Evolutionary conservation across 2,888 invertebrate species (phyloP), one percentile per base, ranked within the genome.

Genomic region (Habroteleia sp.): DNA sequence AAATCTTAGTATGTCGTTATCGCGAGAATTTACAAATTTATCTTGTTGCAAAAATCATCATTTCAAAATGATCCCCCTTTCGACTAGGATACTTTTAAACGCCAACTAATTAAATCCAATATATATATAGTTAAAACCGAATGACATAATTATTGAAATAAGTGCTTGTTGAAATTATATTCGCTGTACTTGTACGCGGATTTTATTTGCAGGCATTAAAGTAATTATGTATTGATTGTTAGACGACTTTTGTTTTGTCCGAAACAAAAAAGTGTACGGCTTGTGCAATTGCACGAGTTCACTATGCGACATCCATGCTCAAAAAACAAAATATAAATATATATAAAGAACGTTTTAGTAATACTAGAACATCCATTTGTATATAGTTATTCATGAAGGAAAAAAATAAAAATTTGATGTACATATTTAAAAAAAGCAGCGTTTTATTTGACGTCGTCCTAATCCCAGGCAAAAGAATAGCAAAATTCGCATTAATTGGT

Each of bases 381-480:
- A 88, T 86, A 88, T 81, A 87, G 81, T 80, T 84, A 82, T 82
- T 86, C 84, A 84, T 87, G 84, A 87, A 84, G 79, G 84, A 86
- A 87, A 46, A 60, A 35, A 72, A 56, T 33, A 54, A 44, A 65
- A 52, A 23, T 50, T 50, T 66, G 66, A 66, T 66, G 66, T 46
- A 66, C 66, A 66, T 66, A 66, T 66, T 66, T 56, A 65, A 60
- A 65, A n/a, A n/a, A 50, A 42, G 16, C 33, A 14, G 29, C 10
- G 27, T 37, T 54, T 65, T 46, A 35, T 65, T 52, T 35, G 13
- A 50, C 16, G 31, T 42, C 31, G 17, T 29, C 50, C 33, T 39
- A 41, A 41, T 65, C 16, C 7, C 39, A 41, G 2, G 1, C 27
- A 33, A 16, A 52, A 37, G 37, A 39, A 23, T 52, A 37, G 52